Evolutionary conservation across 37 sponge, comb jelly and placozoan genomes (phyloP).

Genomic region (Mnemiopsis leidyi): DNA sequence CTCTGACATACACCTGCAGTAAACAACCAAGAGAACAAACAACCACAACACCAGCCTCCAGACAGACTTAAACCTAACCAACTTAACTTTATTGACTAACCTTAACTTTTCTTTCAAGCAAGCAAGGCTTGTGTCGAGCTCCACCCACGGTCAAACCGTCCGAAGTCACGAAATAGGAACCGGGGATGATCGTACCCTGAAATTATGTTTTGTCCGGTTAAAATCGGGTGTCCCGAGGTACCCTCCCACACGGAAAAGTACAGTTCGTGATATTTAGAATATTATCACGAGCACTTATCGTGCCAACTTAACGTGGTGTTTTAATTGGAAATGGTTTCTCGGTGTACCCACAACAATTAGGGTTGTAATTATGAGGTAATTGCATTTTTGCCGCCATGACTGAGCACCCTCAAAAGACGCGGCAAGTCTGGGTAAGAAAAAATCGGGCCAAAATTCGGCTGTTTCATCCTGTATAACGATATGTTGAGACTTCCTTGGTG

Average conservation of each 20-base stretch:
- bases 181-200: constrained; percentile 38
- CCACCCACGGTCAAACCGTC: constrained; percentile 53
- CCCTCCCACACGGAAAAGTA: neutral
- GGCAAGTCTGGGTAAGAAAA: neutral
- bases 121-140: constrained; percentile 45
- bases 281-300: neutral
- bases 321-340: neutral
- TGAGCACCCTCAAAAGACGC: neutral
- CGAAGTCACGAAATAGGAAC: constrained; percentile 44
- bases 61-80: too few species aligned
- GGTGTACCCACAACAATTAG: neutral
- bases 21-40: too few species aligned
- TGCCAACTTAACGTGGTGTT: neutral
- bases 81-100: too few species aligned
- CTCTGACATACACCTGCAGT: too few species aligned
- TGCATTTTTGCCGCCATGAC: neutral
- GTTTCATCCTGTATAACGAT: neutral
- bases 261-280: neutral
- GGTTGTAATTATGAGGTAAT: neutral
- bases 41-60: too few species aligned
- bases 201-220: neutral
- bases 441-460: neutral
- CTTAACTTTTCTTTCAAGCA: constrained; percentile 36
- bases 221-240: too few species aligned
- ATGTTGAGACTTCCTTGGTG: neutral